Evolutionary conservation across 1,140 invertebrate species (phyloP), one percentile per base, ranked within the genome.

Genomic region (Nixonia krombeini): DNA sequence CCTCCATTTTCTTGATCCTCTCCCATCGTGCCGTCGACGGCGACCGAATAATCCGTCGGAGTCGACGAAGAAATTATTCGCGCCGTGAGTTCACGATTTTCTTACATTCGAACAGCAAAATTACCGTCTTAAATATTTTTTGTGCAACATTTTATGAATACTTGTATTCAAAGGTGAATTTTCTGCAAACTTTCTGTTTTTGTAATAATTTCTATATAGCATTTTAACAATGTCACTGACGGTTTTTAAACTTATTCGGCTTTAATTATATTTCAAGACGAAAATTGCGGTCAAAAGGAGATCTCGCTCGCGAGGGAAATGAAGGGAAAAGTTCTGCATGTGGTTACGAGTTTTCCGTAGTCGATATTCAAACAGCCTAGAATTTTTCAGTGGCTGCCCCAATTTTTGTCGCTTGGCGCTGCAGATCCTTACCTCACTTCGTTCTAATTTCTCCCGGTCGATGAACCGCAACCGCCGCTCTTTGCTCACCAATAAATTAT

Each of bases 1-100:
- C 35, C 37, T 52, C 33, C 13, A 17, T 26, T 23, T 31, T 31
- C 29, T 31, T 12, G 29, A 31, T 31, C 9, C 29, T 12, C 29
- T 31, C 29, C 6, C 29, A 8, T 4, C 8, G 29, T 8, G 29
- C 29, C 29, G 29, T 31, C 10, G 29, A 31, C 29, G 25, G 4
- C 4, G 25, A 26, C n/a, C n/a, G 21, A 21, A 21, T 2, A 6
- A 21, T 31, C 29, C 8, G 9, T 4, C 9, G 29, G 29, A 21
- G 21, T 21, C 10, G 8, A 31, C 29, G 29, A 31, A 9, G 25
- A 9, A 26, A 31, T 31, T 12, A 31, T 31, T 31, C 6, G 21
- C 21, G 6, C 21, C 2, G 2, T 21, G 21, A 2, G n/a, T n/a
- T n/a, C n/a, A n/a, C n/a, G n/a, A n/a, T n/a, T n/a, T n/a, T n/a